phyloP scores from a whole-genome alignment of 2,797 vertebrate genomes.

The Crenuchus spilurus region DNA sequence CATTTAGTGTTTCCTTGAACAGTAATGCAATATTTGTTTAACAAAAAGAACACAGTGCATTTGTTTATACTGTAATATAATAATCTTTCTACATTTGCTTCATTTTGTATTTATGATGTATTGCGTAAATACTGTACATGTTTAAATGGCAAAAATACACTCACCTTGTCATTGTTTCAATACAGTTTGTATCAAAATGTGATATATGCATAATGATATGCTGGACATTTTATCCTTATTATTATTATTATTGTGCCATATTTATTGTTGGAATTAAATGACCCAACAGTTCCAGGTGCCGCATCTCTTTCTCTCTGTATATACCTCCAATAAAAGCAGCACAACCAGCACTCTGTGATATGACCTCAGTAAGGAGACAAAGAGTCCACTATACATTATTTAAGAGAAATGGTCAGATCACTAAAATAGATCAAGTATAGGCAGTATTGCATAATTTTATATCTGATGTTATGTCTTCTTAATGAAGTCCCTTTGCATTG shows the following conservation, averaged over 20 bases:
- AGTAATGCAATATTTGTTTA: neutral
- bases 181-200: neutral
- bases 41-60: neutral
- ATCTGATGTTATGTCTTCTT: neutral
- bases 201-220: neutral
- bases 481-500: neutral
- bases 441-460: neutral
- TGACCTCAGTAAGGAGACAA: neutral
- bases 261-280: neutral
- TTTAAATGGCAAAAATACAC: neutral
- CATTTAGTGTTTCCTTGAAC: neutral
- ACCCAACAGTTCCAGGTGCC: neutral
- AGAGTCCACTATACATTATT: neutral
- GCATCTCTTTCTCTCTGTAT: no score
- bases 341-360: neutral
- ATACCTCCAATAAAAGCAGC: neutral
- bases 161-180: neutral
- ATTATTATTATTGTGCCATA: neutral
- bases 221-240: neutral
- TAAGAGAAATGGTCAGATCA: neutral
- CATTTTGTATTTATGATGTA: slow-evolving; percentile 27
- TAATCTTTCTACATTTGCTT: slow-evolving; percentile 1
- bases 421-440: neutral
- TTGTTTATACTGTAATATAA: slow-evolving; percentile 29
- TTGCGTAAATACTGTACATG: neutral